These are phyloP conservation scores for Catharus bicknelli DNA, from an alignment of 2,113 vertebrate species.

Conservation along the genomic window DNA sequence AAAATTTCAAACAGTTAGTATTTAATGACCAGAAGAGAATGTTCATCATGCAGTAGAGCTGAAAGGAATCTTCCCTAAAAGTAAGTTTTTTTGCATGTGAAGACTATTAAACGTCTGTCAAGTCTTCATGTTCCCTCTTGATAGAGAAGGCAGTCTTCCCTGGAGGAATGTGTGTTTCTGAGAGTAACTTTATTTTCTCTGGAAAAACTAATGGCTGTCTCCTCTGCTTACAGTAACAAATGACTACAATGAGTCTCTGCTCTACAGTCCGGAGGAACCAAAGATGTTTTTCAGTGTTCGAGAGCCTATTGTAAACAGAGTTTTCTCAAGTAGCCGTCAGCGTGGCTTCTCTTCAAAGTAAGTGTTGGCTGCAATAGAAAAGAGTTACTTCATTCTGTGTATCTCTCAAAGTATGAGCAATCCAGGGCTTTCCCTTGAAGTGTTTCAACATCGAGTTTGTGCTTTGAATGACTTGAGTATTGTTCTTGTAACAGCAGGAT, in stretches of 20 bases:
- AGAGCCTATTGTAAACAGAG: slow-evolving; percentile 94
- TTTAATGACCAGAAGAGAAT: background rate
- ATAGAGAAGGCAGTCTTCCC: background rate
- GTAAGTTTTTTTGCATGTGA: background rate
- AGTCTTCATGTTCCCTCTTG: background rate
- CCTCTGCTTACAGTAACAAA: slow-evolving; percentile 83
- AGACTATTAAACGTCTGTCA: background rate
- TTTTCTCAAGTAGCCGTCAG: slow-evolving; percentile 91
- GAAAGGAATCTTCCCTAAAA: background rate
- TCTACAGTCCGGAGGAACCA: slow-evolving; percentile 89
- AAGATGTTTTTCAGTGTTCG: slow-evolving; percentile 93
- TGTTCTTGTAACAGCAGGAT: background rate
- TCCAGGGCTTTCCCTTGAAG: background rate
- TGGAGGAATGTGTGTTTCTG: background rate
- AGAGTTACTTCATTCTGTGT: background rate
- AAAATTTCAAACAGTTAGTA: background rate
- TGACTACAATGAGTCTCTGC: slow-evolving; percentile 88
- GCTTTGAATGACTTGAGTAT: background rate
- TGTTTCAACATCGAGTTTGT: background rate
- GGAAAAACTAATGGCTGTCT: slow-evolving; percentile 5
- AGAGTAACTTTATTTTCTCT: background rate
- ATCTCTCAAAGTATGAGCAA: background rate
- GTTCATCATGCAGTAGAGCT: background rate
- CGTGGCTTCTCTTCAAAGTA: slow-evolving; percentile 93
- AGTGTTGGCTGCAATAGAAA: slow-evolving; percentile 46